Base-by-base conservation (phyloP, 2,113 vertebrate species). In the Rousettus leschenaultii region DNA sequence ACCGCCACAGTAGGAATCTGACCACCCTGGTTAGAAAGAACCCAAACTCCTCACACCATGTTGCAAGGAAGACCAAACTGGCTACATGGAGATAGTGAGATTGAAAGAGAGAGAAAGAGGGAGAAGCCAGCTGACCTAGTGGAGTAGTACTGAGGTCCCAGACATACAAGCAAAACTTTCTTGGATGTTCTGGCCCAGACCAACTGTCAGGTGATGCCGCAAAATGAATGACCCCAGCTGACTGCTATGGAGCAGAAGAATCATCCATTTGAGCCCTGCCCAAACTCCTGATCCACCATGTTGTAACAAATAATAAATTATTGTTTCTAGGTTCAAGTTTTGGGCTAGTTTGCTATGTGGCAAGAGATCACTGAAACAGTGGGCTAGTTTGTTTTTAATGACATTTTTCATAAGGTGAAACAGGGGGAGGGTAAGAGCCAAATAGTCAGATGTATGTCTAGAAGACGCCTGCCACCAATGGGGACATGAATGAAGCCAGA, bases 381-480 rank as follows among this genome's bases (percentile, higher is more conserved):
- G 28, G 30, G 14, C 11, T 43, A 59, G 51, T 79, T 70, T 33
- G 19, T 59, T 89, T 57, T 74, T 48, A 66, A 38, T 80, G 74
- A 74, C 65, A 86, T 28, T 73, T 89, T 48, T 77, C 55, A n/a
- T 43, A 55, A 89, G 55, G 28, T 14, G n/a, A 74, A 93, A 79
- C 19, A 57, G 19, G 74, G 65, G 65, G 66, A 53, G 21, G 24
- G 26, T 30, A 68, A 68, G 6, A 83, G 48, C 18, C 38, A 70
- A n/a, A 79, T 48, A 65, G 51, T 14, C 57, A 35, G 57, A 5
- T 57, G 18, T 35, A 35, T 38, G n/a, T 84, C 84, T 59, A 59
- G 19, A 38, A 61, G n/a, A 59, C 33, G 24, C 21, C 38, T 65
- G 57, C 7, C 43, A 30, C 6, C 35, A 26, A 65, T 0, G 1